Conservation (phyloP, 1,140 invertebrate species). For the Drosophila mojavensis region DNA sequence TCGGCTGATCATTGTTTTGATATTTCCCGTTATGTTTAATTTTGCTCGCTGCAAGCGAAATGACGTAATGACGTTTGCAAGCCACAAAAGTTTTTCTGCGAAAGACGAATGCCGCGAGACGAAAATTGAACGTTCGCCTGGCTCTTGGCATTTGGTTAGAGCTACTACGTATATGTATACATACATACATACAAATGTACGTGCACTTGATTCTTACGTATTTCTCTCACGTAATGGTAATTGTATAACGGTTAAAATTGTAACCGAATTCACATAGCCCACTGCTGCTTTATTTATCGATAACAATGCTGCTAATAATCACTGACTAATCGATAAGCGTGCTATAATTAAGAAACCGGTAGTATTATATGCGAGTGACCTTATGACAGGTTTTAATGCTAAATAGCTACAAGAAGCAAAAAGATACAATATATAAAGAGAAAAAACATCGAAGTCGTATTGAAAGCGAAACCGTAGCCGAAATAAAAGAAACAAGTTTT, state of each 20-base stretch:
- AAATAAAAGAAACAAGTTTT: conserved; percentile 66
- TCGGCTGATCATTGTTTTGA: conserved; percentile 48
- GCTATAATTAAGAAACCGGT: conserved; percentile 51
- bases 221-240: conserved; percentile 28
- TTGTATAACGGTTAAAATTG: conserved; percentile 14
- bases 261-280: neutral
- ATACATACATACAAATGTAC: neutral
- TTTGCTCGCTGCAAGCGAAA: conserved; percentile 28
- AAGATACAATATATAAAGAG: conserved; percentile 25
- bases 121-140: conserved; percentile 1
- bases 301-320: neutral
- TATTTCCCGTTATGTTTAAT: conserved; percentile 44
- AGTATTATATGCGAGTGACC: conserved; percentile 42
- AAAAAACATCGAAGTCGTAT: conserved; percentile 10
- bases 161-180: neutral
- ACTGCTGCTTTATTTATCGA: conserved; percentile 9
- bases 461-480: conserved; percentile 51
- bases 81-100: neutral
- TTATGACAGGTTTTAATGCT: conserved; percentile 63
- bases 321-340: neutral
- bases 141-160: conserved; percentile 10
- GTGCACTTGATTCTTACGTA: conserved; percentile 3
- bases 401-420: conserved; percentile 36
- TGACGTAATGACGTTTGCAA: conserved; percentile 47
- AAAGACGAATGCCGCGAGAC: neutral